phyloP scores from a whole-genome alignment of 2,797 vertebrate species.

The Geotrypetes seraphini region DNA sequence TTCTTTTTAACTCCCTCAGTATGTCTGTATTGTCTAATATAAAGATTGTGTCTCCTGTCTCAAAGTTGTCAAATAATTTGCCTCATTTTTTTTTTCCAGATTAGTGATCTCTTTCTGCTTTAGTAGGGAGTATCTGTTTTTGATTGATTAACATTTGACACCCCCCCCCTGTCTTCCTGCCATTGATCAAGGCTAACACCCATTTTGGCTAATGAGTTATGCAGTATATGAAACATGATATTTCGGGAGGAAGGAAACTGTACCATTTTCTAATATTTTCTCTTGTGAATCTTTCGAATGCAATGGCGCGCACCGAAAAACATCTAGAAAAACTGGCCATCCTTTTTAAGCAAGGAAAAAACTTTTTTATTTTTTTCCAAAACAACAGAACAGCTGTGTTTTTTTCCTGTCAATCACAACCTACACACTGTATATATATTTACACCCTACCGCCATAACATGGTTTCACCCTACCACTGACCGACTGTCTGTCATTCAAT shows the following conservation, averaged over 20 bases:
- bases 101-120: slow-evolving; percentile 54
- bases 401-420: slow-evolving; percentile 62
- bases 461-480: slow-evolving; percentile 52
- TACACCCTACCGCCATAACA: slow-evolving; percentile 71
- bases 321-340: slow-evolving; percentile 35
- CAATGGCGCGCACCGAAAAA: background rate
- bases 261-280: slow-evolving; percentile 48
- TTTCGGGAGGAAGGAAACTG: slow-evolving; percentile 54
- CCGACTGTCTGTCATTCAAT: slow-evolving; percentile 72
- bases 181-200: slow-evolving; percentile 91
- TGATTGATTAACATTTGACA: slow-evolving; percentile 90
- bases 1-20: slow-evolving; percentile 23
- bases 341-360: slow-evolving; percentile 29
- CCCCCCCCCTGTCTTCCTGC: slow-evolving; percentile 86
- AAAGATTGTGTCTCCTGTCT: slow-evolving; percentile 24
- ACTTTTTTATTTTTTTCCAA: slow-evolving; percentile 34
- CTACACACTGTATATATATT: slow-evolving; percentile 68
- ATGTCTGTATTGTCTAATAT: slow-evolving; percentile 2
- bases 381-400: slow-evolving; percentile 70
- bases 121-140: slow-evolving; percentile 76
- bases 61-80: slow-evolving; percentile 56
- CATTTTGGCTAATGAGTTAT: slow-evolving; percentile 79
- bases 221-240: slow-evolving; percentile 88
- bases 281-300: slow-evolving; percentile 31
- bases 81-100: slow-evolving; percentile 57